These are phyloP conservation scores for Syngnathus floridae DNA, from an alignment of 2,113 vertebrate genomes.

Conservation along the genomic window DNA sequence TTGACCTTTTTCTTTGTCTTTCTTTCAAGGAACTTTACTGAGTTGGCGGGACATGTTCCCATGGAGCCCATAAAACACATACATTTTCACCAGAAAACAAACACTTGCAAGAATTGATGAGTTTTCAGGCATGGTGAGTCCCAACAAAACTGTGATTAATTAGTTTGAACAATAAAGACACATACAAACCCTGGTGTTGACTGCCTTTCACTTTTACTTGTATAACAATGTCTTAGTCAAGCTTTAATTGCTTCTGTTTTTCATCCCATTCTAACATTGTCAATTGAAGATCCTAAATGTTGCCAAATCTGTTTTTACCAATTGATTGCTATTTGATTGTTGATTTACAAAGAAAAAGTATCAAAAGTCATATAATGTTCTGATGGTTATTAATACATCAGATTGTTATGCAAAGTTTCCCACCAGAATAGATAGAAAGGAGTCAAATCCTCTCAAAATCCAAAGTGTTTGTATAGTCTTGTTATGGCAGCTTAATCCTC, in stretches of 20 bases:
- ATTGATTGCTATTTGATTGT: neutral
- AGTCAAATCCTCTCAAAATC: constrained; percentile 36
- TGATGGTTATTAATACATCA: constrained; percentile 22
- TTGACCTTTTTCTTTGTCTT: too few species aligned
- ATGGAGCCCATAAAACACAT: too few species aligned
- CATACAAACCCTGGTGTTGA: too few species aligned
- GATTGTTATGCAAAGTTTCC: constrained; percentile 40
- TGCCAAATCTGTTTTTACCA: neutral
- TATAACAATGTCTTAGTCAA: neutral
- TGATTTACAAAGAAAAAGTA: neutral
- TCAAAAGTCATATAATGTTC: constrained; percentile 3
- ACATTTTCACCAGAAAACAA: too few species aligned
- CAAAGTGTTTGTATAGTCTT: constrained; percentile 1
- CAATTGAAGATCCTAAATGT: neutral
- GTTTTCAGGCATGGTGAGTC: too few species aligned
- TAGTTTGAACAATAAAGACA: too few species aligned
- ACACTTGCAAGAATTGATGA: too few species aligned
- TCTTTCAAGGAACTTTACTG: too few species aligned
- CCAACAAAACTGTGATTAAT: too few species aligned
- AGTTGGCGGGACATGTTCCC: too few species aligned
- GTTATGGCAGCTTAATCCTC: constrained; percentile 35
- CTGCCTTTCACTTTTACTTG: neutral
- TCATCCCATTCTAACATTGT: neutral
- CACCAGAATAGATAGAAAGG: constrained; percentile 34
- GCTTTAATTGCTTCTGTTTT: neutral